Conservation (phyloP, 1,140 invertebrate genomes). For the Bilobella aurantiaca region DNA sequence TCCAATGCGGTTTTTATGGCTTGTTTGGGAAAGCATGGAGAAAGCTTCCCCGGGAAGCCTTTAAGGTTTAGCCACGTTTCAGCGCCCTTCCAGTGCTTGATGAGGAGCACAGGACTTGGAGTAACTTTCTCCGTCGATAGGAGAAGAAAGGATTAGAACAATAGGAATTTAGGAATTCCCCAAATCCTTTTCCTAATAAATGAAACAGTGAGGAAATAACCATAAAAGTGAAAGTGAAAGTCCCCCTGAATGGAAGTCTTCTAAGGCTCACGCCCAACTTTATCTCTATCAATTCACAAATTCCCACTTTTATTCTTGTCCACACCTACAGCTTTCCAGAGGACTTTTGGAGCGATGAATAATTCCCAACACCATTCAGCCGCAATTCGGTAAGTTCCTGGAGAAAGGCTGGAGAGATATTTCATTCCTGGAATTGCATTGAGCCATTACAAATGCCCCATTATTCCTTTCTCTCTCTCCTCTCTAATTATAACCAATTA, state of each 20-base stretch:
- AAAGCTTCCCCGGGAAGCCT: no score
- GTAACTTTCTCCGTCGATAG: not conserved
- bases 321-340: not conserved
- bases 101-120: not conserved
- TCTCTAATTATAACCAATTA: no score
- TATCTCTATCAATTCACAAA: conserved; percentile 8
- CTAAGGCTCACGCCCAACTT: not conserved
- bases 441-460: not conserved
- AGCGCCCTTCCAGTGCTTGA: not conserved
- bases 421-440: not conserved
- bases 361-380: not conserved
- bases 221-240: not conserved
- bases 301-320: conserved; percentile 2
- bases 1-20: not conserved
- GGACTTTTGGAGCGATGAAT: no score
- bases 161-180: not conserved
- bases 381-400: not conserved
- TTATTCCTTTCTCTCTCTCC: not conserved
- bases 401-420: no score
- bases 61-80: no score
- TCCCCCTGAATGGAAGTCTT: not conserved
- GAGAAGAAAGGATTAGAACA: conserved; percentile 1
- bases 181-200: conserved; percentile 5
- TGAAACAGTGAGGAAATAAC: not conserved
- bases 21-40: not conserved